Evolutionary conservation across 2,797 vertebrate species (phyloP).

Genomic region (Tinamus major): DNA sequence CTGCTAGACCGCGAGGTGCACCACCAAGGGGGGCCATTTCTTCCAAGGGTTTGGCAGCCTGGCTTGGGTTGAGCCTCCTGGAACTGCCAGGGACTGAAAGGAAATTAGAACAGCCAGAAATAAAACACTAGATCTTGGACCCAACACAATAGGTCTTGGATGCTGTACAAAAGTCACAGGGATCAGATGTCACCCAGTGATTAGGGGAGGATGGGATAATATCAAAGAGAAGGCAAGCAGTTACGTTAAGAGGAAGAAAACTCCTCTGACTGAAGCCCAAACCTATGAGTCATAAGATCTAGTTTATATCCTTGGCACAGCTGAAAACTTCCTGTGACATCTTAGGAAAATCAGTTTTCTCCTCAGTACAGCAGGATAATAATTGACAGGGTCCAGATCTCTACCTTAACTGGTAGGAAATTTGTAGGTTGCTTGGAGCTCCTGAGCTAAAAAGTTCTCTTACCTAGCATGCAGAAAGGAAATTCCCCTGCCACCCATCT

Average conservation of each 20-base stretch:
- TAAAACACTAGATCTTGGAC: conserved; percentile 26
- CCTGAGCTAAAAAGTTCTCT: background rate
- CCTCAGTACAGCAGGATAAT: background rate
- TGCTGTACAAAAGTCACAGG: conserved; percentile 15
- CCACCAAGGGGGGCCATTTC: background rate
- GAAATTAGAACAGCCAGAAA: conserved; percentile 23
- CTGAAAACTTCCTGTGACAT: background rate
- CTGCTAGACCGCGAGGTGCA: fast-evolving
- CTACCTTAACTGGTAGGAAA: background rate
- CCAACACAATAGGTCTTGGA: conserved; percentile 6
- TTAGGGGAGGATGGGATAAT: background rate
- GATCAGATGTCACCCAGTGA: conserved; percentile 22
- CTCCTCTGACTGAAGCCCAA: background rate
- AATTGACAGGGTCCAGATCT: background rate
- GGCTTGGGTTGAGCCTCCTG: background rate
- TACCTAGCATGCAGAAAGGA: background rate
- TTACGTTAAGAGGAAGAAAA: conserved; percentile 2
- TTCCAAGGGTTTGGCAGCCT: background rate
- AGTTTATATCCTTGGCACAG: background rate
- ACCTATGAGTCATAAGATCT: background rate
- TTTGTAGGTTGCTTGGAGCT: background rate
- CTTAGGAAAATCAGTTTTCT: background rate
- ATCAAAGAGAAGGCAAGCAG: conserved; percentile 24
- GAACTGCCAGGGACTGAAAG: background rate
- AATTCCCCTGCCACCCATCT: background rate